Evolutionary conservation across 2,888 invertebrate species (phyloP), one percentile per base, ranked within the genome.

Genomic region (Altica lythri): DNA sequence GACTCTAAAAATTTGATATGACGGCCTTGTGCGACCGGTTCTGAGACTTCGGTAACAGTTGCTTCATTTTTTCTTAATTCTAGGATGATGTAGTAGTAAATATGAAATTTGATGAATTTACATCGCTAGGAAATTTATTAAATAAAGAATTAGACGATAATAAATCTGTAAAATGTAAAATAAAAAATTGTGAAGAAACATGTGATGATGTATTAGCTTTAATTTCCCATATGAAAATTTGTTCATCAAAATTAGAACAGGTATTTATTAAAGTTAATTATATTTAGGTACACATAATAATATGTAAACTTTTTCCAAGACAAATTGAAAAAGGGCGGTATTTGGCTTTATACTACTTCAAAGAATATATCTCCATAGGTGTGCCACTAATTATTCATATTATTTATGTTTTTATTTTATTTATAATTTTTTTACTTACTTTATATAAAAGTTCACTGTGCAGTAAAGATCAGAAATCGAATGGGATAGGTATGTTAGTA

Each of bases 111-210:
- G 45, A 38, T 9, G 49, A 61, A 32, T 58, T 64, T 52, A 34
- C 54, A 13, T 63, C 60, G 32, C 55, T 63, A n/a, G 32, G 22
- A 25, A 37, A 52, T 37, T 25, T 57, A 10, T 53, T 72, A 19
- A 32, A 62, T 43, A 61, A 64, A 14, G 67, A 74, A 51, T 61
- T 76, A 5, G 29, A 61, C 43, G 52, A 63, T 4, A 64, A 64
- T 19, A 65, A 68, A 1, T 55, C 57, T 14, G 65, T 69, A 1
- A 65, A 65, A 29, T 79, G 79, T 60, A 66, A 67, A 17, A 72
- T 70, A 45, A 58, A 62, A 44, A 46, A 60, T 5, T 79, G 79
- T 51, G 58, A 60, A 43, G 77, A 70, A 64, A 59, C 58, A 34
- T 61, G 69, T 13, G 50, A 60, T 0, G 61, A 66, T 22, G 10